A percentile compares a stretch with the other conserved stretches of the same genome.
Conservation (phyloP, 2,113 vertebrate genomes). For the Smithornis capensis region DNA sequence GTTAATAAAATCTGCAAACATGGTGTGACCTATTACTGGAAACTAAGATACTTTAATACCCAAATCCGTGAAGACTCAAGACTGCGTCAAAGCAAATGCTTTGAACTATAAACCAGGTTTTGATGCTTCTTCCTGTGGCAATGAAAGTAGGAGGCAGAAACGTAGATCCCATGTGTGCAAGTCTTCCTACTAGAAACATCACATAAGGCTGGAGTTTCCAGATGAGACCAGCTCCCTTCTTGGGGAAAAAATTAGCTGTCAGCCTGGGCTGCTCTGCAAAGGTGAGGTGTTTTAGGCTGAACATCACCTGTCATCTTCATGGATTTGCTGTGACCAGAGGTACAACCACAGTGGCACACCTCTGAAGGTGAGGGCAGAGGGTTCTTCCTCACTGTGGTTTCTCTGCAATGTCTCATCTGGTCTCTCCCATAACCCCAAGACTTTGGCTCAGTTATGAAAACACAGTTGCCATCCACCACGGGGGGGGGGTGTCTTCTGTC, state of each 20-base stretch:
- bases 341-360: background rate
- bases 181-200: background rate
- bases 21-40: background rate
- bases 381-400: background rate
- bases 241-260: background rate
- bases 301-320: background rate
- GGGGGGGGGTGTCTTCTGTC: background rate
- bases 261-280: background rate
- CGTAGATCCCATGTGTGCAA: fast-evolving
- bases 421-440: background rate
- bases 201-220: fast-evolving
- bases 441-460: background rate
- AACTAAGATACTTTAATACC: background rate
- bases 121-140: background rate
- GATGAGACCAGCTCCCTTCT: background rate
- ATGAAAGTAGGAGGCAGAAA: background rate
- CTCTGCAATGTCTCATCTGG: fast-evolving
- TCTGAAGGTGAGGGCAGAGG: background rate
- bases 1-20: background rate
- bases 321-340: background rate
- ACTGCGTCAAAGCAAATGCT: background rate
- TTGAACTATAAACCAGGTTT: background rate
- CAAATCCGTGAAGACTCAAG: background rate
- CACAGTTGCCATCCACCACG: background rate
- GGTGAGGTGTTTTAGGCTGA: background rate